Conservation (phyloP, 2,113 vertebrate species). For the Cebidichthys violaceus region DNA sequence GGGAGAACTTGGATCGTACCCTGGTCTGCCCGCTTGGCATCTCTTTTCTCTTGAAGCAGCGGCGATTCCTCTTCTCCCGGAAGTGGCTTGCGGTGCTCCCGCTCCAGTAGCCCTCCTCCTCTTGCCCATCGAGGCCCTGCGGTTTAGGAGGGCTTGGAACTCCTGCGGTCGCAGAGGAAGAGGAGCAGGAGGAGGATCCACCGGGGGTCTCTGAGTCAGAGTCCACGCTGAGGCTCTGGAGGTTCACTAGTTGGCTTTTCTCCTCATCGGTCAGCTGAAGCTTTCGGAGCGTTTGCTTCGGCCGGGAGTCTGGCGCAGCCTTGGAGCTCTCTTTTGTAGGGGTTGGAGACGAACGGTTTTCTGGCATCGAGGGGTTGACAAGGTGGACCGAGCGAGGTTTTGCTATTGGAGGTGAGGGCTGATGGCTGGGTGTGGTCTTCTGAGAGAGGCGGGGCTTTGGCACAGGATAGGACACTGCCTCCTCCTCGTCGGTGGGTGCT, state of each 20-base stretch:
- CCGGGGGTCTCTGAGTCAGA: conserved; percentile 78
- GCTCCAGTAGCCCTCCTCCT: conserved; percentile 80
- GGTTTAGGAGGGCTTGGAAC: conserved; percentile 57
- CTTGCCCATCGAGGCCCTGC: conserved; percentile 65
- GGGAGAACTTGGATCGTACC: conserved; percentile 84
- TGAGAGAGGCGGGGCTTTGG: conserved; percentile 77
- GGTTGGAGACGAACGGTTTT: background rate
- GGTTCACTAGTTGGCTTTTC: conserved; percentile 84
- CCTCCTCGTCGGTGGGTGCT: conserved; percentile 8
- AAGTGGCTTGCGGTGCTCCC: conserved; percentile 56
- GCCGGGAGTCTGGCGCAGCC: conserved; percentile 47
- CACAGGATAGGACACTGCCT: conserved; percentile 49
- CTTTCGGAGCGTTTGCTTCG: conserved; percentile 77
- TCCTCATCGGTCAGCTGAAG: conserved; percentile 83
- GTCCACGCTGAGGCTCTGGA: conserved; percentile 84
- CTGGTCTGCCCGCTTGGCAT: conserved; percentile 66
- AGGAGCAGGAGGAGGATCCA: conserved; percentile 80
- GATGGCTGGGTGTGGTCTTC: conserved; percentile 39
- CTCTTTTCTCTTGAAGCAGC: conserved; percentile 80
- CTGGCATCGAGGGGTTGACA: background rate
- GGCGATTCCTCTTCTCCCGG: conserved; percentile 73
- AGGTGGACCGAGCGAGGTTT: conserved; percentile 76
- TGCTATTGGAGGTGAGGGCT: conserved; percentile 62
- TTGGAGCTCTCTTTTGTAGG: conserved; percentile 1
- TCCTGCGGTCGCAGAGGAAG: conserved; percentile 76